These are phyloP conservation scores for Carettochelys insculpta DNA, from an alignment of 2,113 vertebrate species.

Conservation along the genomic window DNA sequence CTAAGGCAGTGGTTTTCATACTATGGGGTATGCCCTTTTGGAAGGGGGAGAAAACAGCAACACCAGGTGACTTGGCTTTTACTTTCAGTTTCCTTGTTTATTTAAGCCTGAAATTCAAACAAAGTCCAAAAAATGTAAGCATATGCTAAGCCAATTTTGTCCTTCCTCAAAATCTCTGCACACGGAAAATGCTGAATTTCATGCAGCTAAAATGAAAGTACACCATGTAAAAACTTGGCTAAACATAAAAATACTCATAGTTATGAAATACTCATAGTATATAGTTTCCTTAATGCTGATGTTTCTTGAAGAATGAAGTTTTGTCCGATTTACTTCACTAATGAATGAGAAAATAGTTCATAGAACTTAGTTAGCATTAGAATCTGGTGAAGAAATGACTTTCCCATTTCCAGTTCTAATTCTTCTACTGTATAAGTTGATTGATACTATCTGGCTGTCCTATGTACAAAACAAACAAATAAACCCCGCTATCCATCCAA, in stretches of 20 bases:
- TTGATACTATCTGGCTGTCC: constrained; percentile 24
- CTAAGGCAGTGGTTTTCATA: too few relatives aligned
- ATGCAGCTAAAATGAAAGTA: constrained; percentile 50
- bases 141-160: constrained; percentile 3
- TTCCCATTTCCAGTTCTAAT: constrained; percentile 47
- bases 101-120: constrained; percentile 24
- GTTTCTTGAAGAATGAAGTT: constrained; percentile 28
- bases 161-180: constrained; percentile 40
- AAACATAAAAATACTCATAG: constrained; percentile 44
- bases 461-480: background rate
- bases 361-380: constrained; percentile 45
- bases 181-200: constrained; percentile 39
- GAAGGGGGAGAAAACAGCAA: too few relatives aligned
- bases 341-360: constrained; percentile 31
- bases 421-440: constrained; percentile 36
- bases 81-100: background rate
- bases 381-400: constrained; percentile 39
- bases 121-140: constrained; percentile 9
- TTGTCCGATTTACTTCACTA: background rate
- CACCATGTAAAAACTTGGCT: constrained; percentile 20
- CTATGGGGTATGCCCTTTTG: too few relatives aligned
- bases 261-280: constrained; percentile 47
- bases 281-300: constrained; percentile 13
- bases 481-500: background rate
- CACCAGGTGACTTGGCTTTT: background rate